A percentile compares a stretch with the other conserved stretches of the same genome.
phyloP scores from a whole-genome alignment of 2,888 invertebrate genomes.

The Cataglyphis cursor region DNA sequence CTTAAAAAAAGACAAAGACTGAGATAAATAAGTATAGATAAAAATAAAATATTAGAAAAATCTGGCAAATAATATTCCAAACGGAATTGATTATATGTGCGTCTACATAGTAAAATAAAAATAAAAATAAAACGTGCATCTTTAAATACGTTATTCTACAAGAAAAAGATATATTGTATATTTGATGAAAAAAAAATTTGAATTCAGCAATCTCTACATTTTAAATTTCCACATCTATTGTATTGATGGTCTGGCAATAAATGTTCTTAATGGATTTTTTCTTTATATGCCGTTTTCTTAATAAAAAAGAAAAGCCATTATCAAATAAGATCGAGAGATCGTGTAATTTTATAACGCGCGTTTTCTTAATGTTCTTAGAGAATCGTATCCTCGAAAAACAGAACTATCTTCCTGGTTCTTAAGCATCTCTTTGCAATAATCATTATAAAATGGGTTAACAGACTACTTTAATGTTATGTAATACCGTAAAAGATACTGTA shows the following conservation, averaged over 20 bases:
- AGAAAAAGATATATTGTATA: background rate
- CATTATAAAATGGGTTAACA: slow-evolving; percentile 11
- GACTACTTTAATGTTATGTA: background rate
- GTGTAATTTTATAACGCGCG: background rate
- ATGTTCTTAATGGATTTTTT: background rate
- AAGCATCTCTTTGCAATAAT: background rate
- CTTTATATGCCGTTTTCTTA: background rate
- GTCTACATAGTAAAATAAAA: background rate
- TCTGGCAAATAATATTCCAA: background rate
- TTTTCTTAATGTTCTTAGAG: background rate
- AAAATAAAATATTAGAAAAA: background rate
- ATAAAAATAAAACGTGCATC: background rate
- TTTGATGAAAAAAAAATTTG: background rate
- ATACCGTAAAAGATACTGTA: background rate
- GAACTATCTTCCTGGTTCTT: background rate
- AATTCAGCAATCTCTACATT: background rate
- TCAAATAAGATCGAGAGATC: background rate
- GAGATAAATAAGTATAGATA: background rate
- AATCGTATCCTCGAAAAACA: slow-evolving; percentile 17
- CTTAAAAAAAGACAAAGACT: background rate
- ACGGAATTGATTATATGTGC: background rate
- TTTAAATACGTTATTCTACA: background rate
- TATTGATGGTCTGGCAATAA: background rate
- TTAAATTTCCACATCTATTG: background rate
- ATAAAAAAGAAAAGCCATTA: slow-evolving; percentile 28